Evolutionary conservation across 2,113 vertebrate genomes (phyloP).

Genomic region (Panthera tigris): DNA sequence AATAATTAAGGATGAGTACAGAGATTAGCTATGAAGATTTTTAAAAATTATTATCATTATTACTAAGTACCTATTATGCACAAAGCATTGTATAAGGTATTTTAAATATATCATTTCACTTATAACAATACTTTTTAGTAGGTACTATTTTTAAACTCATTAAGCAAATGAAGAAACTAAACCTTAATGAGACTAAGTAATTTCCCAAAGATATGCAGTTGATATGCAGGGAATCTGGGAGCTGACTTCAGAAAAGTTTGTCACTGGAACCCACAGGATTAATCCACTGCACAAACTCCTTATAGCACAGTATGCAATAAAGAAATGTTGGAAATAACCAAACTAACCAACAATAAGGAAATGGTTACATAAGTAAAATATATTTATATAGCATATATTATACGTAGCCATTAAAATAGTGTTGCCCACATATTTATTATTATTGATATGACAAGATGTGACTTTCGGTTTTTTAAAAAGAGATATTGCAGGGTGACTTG

Average conservation of each 20-base stretch:
- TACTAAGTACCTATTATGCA: background rate
- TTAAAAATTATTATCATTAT: background rate
- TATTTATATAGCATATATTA: background rate
- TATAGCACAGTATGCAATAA: background rate
- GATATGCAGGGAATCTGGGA: background rate
- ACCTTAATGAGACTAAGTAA: background rate
- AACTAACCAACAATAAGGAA: background rate
- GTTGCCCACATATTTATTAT: background rate
- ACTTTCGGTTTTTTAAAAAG: background rate
- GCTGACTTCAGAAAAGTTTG: background rate
- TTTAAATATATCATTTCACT: background rate
- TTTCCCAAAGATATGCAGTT: background rate
- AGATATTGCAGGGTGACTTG: background rate
- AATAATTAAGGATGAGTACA: slow-evolving; percentile 5
- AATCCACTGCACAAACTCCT: background rate
- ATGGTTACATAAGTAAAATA: background rate
- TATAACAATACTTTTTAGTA: background rate
- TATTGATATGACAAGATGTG: background rate
- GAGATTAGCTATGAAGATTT: background rate
- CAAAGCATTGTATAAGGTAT: background rate
- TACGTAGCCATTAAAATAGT: background rate
- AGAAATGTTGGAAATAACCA: background rate
- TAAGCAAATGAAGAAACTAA: background rate
- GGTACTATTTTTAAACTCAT: background rate
- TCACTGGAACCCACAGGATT: background rate